Conservation (phyloP, 2,888 invertebrate genomes). For the Escarpia spicata region DNA sequence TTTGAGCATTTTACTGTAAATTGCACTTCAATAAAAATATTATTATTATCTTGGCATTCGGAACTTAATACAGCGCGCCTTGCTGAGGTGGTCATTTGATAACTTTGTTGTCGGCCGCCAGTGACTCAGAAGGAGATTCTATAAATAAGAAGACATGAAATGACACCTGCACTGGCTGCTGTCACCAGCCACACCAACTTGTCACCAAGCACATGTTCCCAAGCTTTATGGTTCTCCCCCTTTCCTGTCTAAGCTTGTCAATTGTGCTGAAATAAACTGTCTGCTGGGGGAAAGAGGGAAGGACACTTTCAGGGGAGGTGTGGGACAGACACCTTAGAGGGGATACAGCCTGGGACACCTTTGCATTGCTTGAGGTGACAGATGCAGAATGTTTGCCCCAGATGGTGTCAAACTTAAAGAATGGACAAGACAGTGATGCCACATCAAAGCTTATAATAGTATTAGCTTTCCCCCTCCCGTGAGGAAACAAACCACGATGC, state of each 20-base stretch:
- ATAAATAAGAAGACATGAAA: background rate
- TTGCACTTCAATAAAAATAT: constrained; percentile 21
- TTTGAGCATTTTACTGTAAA: background rate
- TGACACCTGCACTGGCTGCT: constrained; percentile 19
- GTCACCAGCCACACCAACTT: constrained; percentile 8
- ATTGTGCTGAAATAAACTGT: constrained; percentile 11
- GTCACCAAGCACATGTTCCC: background rate
- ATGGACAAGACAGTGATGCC: background rate
- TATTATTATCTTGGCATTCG: constrained; percentile 7
- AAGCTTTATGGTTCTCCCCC: constrained; percentile 20
- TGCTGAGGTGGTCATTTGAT: constrained; percentile 19
- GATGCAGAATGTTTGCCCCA: no score
- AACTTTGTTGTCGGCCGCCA: background rate
- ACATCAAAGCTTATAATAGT: no score
- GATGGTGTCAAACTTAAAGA: background rate
- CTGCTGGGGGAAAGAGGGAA: background rate
- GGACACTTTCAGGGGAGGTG: constrained; percentile 20
- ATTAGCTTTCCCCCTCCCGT: no score
- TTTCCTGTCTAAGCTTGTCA: constrained; percentile 2
- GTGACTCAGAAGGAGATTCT: background rate
- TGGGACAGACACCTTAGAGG: constrained; percentile 17
- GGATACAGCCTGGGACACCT: background rate
- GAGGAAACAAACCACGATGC: no score
- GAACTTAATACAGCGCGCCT: background rate
- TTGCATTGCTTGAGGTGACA: background rate